phyloP scores from a whole-genome alignment of 1,140 invertebrate genomes.

The Mesaphorura yosii region DNA sequence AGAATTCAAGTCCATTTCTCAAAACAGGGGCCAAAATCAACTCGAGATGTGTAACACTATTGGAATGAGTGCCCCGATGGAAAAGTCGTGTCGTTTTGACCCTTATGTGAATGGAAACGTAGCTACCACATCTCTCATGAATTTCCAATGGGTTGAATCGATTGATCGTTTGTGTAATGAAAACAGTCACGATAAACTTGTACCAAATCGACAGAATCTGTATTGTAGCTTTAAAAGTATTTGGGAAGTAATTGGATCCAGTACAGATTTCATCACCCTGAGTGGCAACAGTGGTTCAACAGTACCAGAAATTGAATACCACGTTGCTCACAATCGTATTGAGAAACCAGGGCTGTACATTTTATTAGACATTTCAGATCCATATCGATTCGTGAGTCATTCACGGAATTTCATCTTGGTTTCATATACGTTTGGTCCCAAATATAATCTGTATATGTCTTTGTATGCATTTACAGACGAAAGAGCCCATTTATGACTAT shows the following conservation, averaged over 20 bases:
- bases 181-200: slow-evolving; percentile 34
- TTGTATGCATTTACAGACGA: no score
- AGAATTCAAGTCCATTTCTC: background rate
- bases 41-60: background rate
- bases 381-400: no score
- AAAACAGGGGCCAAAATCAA: no score
- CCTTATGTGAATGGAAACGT: background rate
- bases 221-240: slow-evolving; percentile 36
- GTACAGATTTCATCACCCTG: slow-evolving; percentile 37
- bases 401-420: no score
- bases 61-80: background rate
- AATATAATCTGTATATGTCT: no score
- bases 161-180: slow-evolving; percentile 36
- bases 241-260: slow-evolving; percentile 37
- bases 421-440: no score
- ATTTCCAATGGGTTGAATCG: slow-evolving; percentile 14
- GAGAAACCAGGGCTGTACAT: no score
- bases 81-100: background rate
- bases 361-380: no score
- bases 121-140: slow-evolving; percentile 14
- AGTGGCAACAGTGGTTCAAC: no score
- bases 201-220: slow-evolving; percentile 39
- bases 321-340: no score
- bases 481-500: no score
- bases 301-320: no score